A percentile compares a stretch with the other conserved stretches of the same genome.
Conservation (phyloP, 2,797 vertebrate genomes). For the Clamator glandarius region DNA sequence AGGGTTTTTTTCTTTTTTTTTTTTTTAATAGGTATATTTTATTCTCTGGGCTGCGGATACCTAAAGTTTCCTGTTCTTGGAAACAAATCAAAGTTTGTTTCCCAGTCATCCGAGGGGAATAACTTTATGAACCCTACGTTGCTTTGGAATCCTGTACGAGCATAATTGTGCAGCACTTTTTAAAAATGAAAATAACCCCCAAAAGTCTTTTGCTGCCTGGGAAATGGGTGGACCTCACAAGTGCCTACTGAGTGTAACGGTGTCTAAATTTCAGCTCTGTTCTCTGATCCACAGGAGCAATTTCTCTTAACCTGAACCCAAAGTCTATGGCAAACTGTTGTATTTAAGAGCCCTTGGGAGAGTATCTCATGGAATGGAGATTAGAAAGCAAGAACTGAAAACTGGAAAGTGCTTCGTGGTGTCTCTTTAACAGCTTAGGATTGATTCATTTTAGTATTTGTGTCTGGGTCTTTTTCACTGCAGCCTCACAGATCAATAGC, state of each 20-base stretch:
- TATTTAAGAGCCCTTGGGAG: constrained; percentile 41
- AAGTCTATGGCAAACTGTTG: not conserved
- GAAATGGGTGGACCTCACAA: not conserved
- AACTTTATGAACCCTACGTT: not conserved
- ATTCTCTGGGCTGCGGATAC: not conserved
- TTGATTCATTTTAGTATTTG: constrained; percentile 45
- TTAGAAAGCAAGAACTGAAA: constrained; percentile 50
- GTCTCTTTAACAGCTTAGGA: constrained; percentile 45
- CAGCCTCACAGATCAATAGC: constrained; percentile 41
- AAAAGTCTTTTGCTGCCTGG: not conserved
- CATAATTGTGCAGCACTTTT: not conserved
- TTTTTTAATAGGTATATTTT: not conserved
- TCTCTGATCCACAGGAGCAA: not conserved
- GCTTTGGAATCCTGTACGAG: not conserved
- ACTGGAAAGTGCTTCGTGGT: not conserved
- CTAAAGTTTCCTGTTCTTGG: not conserved
- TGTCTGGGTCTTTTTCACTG: constrained; percentile 17
- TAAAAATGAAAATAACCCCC: not conserved
- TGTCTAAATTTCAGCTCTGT: not conserved
- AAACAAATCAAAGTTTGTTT: not conserved
- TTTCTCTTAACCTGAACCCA: constrained; percentile 16
- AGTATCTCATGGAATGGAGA: constrained; percentile 36
- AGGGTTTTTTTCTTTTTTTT: too few species aligned
- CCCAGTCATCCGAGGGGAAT: not conserved
- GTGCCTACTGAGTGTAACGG: not conserved